Evolutionary conservation across 2,113 vertebrate genomes (phyloP), one percentile per base, ranked within the genome.

Genomic region (Phylloscopus trochilus): DNA sequence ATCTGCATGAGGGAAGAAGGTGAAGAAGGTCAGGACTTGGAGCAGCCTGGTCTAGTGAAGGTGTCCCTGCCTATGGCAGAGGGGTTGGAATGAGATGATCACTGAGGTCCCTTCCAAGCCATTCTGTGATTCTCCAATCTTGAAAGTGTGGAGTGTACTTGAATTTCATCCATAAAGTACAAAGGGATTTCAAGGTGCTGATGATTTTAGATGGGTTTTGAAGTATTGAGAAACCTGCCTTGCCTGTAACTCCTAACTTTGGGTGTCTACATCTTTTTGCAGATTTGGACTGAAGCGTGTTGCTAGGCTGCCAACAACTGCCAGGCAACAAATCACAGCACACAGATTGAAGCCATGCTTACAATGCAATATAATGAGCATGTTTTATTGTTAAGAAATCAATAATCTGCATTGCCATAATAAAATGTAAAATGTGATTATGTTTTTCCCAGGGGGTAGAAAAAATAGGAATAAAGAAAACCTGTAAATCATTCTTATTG

Each of bases 281-380:
- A 82, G 69, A 68, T 90, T 64, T 66, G 80, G 88, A 43, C 73
- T 74, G 66, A 78, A 75, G 37, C 86, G 73, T 10, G 95, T 94
- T 97, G 94, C 90, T 93, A 97, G 96, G 96, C 83, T 96, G 90
- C 95, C 94, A 96, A 70, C 83, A 92, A 95, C 74, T 92, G 91
- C 94, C 93, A 95, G 77, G 92, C 93, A 96, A 95, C 96, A 96
- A 92, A 93, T 95, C 80, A 78, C 90, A 82, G 87, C 74, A 41
- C 11, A 10, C n/a, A 90, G 66, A 69, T 22, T 77, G 81, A 87
- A 95, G 75, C 79, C 89, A 92, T 6, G 3, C 87, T 94, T 90
- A 90, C 69, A 86, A 35, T 67, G 70, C 74, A 87, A 93, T 72
- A 60, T 75, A 82, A 46, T 46, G 55, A 88, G 66, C 66, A 53